Evolutionary conservation across 2,797 vertebrate genomes (phyloP), one percentile per base, ranked within the genome.

Genomic region (Mus spretus): DNA sequence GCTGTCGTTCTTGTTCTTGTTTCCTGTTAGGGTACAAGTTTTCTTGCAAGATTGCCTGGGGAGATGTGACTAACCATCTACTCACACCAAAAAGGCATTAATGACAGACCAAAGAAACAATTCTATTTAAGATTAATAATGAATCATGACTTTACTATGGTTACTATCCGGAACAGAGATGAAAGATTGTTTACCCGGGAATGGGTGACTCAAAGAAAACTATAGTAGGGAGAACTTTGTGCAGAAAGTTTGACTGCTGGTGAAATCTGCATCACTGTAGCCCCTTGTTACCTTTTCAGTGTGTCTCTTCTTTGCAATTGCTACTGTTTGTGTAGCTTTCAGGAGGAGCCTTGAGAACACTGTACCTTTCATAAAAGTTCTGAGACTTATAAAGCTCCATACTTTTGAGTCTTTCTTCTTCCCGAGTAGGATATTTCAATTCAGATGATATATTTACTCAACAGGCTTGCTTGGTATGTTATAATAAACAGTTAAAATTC

Each of bases 401-500:
- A 53, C 3, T 70, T 6, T 34, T 53, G 12, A 37, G 10, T 40
- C 15, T 6, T 9, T 74, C 14, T 37, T 50, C n/a, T 26, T 4
- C 12, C 22, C 10, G 31, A 26, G 5, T 24, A 6, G 26, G 12
- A 28, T 44, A 20, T 40, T 19, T 86, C 34, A 86, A 72, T 34
- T 26, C 1, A 53, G 20, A 26, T 9, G 9, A 72, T 55, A 72
- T 24, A 72, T 26, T 53, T 55, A 72, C 3, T 3, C 3, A 55
- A 17, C 12, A 55, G 14, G 2, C 10, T 9, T 14, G 55, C 1
- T 65, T 28, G 47, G 0, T 77, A 6, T n/a, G 4, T 40, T 14
- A 0, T 15, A 77, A 59, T 4, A 50, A 57, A 80, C 0, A 59
- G 14, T 0, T 19, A 19, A 65, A 34, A 28, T 74, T 44, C 55